Evolutionary conservation across 1,140 invertebrate species (phyloP), one percentile per base, ranked within the genome.

Genomic region (Bombus pascuorum): DNA sequence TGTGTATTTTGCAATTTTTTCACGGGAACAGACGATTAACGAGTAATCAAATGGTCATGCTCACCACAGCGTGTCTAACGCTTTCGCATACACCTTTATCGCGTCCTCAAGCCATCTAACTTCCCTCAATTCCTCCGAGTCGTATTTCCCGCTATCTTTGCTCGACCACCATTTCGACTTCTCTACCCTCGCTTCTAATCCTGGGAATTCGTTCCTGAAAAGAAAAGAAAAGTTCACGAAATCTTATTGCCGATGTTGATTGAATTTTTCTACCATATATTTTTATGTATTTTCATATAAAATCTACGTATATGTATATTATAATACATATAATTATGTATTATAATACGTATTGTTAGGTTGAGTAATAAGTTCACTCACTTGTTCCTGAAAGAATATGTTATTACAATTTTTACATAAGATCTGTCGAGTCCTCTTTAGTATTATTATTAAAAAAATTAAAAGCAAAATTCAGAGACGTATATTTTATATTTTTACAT

Each of bases 61-160:
- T 90, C 77, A 95, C 94, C 94, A 94, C 44, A 93, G 68, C 2
- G 79, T 80, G 37, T 94, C 93, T 37, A 94, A 80, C 8, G 94
- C 89, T 65, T 90, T 93, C 13, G 87, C 66, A 59, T 94, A 95
- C 82, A 92, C 89, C 4, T 90, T 81, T 81, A 95, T 83, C 18
- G 94, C 94, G 72, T 93, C 85, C 66, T 94, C 88, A 44, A 95
- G 80, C 94, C 94, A 95, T 71, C 93, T 88, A 1, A 94, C 91
- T 22, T 93, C 93, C 68, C 92, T 87, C n/a, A 95, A 68, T 39
- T 94, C 92, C 71, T 94, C 92, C 18, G 88, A 42, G 57, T 94
- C 90, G 76, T 89, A 94, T 68, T 89, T 91, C 15, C 76, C 88
- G 18, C 8, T 85, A 3, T 92, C 88, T 25, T 89, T 87, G 15